These are phyloP conservation scores for Platerodrilus igneus DNA, from an alignment of 2,888 invertebrate species.

Conservation along the genomic window DNA sequence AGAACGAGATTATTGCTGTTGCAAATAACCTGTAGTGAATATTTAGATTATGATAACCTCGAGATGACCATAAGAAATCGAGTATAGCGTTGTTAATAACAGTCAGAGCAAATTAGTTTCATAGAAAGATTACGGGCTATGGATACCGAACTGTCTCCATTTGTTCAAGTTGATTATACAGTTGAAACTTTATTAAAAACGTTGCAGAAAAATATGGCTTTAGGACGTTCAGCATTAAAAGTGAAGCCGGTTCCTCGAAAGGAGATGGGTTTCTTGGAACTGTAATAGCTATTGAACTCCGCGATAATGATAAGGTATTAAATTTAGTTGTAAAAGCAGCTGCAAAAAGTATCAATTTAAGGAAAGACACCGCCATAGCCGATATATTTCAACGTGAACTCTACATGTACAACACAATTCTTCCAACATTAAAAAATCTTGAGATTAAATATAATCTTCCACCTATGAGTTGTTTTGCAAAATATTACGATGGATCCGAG, in stretches of 20 bases:
- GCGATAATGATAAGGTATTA: conserved; percentile 13
- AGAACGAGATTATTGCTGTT: too few relatives aligned
- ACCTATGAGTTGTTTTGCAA: background rate
- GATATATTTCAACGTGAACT: conserved; percentile 3
- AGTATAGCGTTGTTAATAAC: too few relatives aligned
- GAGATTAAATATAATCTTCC: conserved; percentile 1
- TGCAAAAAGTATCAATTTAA: conserved; percentile 3
- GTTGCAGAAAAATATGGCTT: conserved; percentile 11
- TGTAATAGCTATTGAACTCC: conserved; percentile 26
- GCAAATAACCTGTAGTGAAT: too few relatives aligned
- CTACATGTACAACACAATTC: conserved; percentile 5
- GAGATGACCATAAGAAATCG: too few relatives aligned
- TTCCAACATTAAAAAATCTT: conserved; percentile 1
- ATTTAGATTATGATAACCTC: too few relatives aligned
- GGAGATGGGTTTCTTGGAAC: conserved; percentile 33
- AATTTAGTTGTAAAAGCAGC: conserved; percentile 19
- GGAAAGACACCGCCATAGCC: background rate
- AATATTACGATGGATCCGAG: background rate
- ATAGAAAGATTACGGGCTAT: too few relatives aligned
- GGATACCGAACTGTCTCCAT: too few relatives aligned
- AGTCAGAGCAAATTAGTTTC: too few relatives aligned
- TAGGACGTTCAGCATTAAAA: conserved; percentile 15
- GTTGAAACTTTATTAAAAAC: conserved; percentile 1
- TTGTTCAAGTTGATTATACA: too few relatives aligned
- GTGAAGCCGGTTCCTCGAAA: conserved; percentile 22